Conservation (phyloP, 2,797 vertebrate species). For the Chloroceryle inda region DNA sequence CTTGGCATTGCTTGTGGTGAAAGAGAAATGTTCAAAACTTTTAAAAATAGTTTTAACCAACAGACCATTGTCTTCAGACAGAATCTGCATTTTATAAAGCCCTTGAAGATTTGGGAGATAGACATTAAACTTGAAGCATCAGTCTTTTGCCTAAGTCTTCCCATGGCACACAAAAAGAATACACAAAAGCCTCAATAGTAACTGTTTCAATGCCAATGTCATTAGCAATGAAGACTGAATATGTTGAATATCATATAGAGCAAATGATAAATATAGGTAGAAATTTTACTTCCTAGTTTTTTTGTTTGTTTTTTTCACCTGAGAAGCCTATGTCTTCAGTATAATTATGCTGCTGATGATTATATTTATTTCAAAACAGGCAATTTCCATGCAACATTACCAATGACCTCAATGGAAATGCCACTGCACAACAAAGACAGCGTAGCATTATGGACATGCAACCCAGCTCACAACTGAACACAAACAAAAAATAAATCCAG, state of each 20-base stretch:
- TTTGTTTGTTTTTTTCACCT: too few species aligned
- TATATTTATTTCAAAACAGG: not conserved
- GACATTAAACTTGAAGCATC: not conserved
- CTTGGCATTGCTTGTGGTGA: not conserved
- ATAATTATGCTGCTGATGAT: not conserved
- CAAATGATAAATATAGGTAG: not conserved
- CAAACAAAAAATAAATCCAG: not conserved
- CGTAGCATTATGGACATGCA: not conserved
- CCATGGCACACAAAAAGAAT: not conserved
- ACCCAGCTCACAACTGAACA: not conserved
- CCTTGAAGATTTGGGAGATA: not conserved
- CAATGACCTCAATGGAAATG: not conserved
- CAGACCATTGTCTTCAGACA: not conserved
- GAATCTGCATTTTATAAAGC: not conserved
- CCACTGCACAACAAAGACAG: not conserved
- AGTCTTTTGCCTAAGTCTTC: not conserved
- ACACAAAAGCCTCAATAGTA: not conserved
- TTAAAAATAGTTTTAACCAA: not conserved
- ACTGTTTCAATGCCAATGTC: not conserved
- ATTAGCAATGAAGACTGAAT: not conserved
- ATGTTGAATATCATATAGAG: not conserved
- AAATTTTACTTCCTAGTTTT: not conserved
- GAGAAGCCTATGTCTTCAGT: not conserved
- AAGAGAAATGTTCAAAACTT: not conserved
- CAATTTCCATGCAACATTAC: not conserved